These are phyloP conservation scores for Pachyramphus minor DNA, from an alignment of 2,113 vertebrate genomes.

Conservation along the genomic window DNA sequence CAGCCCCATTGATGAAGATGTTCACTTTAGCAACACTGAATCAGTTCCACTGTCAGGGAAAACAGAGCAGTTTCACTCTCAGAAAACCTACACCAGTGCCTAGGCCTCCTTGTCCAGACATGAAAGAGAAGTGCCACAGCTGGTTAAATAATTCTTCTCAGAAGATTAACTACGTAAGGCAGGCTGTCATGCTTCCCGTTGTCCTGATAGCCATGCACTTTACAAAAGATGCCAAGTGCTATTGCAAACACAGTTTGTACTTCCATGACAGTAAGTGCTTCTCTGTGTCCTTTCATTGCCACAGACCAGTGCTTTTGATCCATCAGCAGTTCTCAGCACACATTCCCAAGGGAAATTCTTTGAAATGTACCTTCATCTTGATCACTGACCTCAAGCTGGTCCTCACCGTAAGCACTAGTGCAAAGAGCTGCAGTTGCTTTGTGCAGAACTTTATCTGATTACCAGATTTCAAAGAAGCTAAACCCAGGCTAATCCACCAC, in stretches of 20 bases:
- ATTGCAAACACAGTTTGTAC: conserved; percentile 31
- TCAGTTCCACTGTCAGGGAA: not conserved
- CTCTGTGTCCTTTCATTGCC: conserved; percentile 33
- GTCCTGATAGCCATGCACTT: conserved; percentile 31
- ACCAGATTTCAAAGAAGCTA: conserved; percentile 74
- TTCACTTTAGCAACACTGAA: not conserved
- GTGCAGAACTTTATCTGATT: conserved; percentile 67
- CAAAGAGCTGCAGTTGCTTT: conserved; percentile 57
- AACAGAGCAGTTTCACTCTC: not conserved
- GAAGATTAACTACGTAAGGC: conserved; percentile 25
- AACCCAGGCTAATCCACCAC: conserved; percentile 54
- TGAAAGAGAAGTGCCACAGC: conserved; percentile 56
- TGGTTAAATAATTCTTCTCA: conserved; percentile 49
- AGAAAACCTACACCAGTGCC: conserved; percentile 28
- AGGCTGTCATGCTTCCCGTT: conserved; percentile 27
- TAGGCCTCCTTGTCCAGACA: conserved; percentile 17
- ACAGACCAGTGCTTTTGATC: conserved; percentile 59
- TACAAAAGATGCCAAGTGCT: conserved; percentile 18
- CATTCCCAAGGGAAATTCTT: conserved; percentile 69
- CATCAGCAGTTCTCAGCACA: conserved; percentile 39
- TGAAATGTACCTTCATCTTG: conserved; percentile 74
- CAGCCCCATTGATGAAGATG: not conserved
- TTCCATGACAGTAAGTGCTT: conserved; percentile 42
- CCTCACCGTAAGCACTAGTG: conserved; percentile 2
- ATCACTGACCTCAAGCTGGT: conserved; percentile 65